Base-by-base conservation (phyloP, 2,797 vertebrate genomes). In the Sebastes wilsoni region DNA sequence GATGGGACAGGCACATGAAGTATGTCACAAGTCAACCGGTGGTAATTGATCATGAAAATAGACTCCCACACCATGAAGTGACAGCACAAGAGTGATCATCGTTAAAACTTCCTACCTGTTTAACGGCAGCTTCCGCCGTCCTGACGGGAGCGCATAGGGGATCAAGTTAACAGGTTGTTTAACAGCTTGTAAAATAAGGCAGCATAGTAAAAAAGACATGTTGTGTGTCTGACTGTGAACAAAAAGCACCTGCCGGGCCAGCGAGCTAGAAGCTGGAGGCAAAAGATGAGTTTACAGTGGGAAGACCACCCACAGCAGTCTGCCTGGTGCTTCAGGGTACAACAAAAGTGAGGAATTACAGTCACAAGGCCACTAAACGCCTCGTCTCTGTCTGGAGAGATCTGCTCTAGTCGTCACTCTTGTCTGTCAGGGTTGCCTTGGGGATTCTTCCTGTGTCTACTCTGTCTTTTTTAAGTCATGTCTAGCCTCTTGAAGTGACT, bases 71-170 rank as follows among this genome's bases (percentile, higher is more conserved):
- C 14, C 70, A 54, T 79, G 72, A 89, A 80, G 82, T 83, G 82
- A 88, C 62, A 58, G 56, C 61, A 73, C 75, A 81, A 77, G 80
- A 86, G 88, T 64, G 20, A 85, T 88, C 68, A 75, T 78, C 2
- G 28, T 81, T 81, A 84, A 80, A 58, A 83, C 34, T 8, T 91
- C 94, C 92, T 95, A 94, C 94, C 93, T 95, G 83, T 83, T 82
- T 52, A 75, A 54, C 10, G 36, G 10, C 72, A 59, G 79, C 91
- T 88, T 88, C 90, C 75, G 82, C 75, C 70, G 85, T 92, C 93
- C 94, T 55, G 69, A 84, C 72, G 52, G 86, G 71, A 84, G 88
- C 5, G 91, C 92, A 92, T 82, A 81, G 80, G 84, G 83, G 74
- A 84, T 79, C 87, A 87, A 93, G 86, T 92, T 90, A 91, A 93